Evolutionary conservation across 2,113 vertebrate species (phyloP), one percentile per base, ranked within the genome.

Genomic region (Phylloscopus whistleri): DNA sequence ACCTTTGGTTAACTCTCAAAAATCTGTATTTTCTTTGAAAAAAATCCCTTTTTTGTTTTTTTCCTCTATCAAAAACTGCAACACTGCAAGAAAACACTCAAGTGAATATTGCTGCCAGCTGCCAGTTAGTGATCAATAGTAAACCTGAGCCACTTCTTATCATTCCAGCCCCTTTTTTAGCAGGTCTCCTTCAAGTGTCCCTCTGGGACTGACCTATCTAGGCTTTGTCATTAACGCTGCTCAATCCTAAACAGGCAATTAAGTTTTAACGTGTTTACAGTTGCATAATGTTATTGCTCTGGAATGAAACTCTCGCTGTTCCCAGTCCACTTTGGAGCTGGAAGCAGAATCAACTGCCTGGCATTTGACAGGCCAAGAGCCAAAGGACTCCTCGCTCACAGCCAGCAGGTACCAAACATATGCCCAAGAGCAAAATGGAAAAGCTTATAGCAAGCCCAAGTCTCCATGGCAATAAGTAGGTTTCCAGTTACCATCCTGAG

Each of bases 201-300:
- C 67, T 74, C 81, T 74, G 46, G 43, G 44, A 41, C 13, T 76
- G 84, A 93, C 84, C 90, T 51, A 68, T 30, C 90, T 76, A 79
- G 58, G 84, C 62, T 76, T 63, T 46, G 48, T 84, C 92, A 89
- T 84, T 68, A 94, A 72, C 22, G 4, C 84, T 31, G 87, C 62
- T 87, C 92, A 55, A 82, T 76, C 53, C 92, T 91, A 85, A 96
- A 82, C 39, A 72, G 46, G 81, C 82, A 96, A 96, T 96, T 94
- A 91, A 89, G 56, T 79, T 93, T 60, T 79, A 87, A 91, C 59
- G 26, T 68, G 44, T 82, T 94, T 96, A 91, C 53, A 93, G 90
- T 87, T 91, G 75, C 87, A 94, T 91, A 96, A 94, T 82, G 75
- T 60, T 78, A 91, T 43, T 94, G 90, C 89, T 93, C 87, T 87